phyloP scores from a whole-genome alignment of 2,113 vertebrate genomes.

The Vidua chalybeata region DNA sequence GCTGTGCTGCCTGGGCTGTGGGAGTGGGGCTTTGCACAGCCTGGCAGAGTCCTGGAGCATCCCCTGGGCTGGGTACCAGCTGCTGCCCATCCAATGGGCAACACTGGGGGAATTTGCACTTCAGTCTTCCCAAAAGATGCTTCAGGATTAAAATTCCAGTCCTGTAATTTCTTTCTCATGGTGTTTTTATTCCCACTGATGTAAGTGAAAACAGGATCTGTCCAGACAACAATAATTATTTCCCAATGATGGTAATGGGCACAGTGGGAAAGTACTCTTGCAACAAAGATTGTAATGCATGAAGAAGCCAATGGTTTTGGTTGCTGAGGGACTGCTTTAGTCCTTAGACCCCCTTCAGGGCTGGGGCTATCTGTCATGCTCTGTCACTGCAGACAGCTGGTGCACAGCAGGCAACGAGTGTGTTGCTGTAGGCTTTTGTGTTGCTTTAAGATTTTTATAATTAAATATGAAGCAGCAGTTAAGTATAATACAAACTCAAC shows the following conservation, averaged over 20 bases:
- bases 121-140: background rate
- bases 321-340: conserved; percentile 9
- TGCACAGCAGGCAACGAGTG: background rate
- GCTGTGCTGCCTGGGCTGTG: background rate
- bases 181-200: background rate
- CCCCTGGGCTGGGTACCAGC: background rate
- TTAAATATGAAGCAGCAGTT: conserved; percentile 32
- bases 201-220: background rate
- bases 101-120: background rate
- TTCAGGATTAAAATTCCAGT: background rate
- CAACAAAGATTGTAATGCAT: background rate
- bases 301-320: background rate
- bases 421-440: conserved; percentile 22
- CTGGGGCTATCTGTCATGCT: background rate
- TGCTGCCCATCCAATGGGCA: background rate
- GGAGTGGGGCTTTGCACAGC: background rate
- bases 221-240: conserved; percentile 1
- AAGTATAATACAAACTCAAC: background rate
- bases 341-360: background rate
- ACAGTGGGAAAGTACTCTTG: background rate
- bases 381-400: conserved; percentile 44
- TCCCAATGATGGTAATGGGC: background rate
- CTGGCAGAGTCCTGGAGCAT: background rate
- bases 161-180: background rate
- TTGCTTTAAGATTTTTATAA: conserved; percentile 21